Conservation (phyloP, 2,888 invertebrate genomes). For the Siphlonurus alternatus region DNA sequence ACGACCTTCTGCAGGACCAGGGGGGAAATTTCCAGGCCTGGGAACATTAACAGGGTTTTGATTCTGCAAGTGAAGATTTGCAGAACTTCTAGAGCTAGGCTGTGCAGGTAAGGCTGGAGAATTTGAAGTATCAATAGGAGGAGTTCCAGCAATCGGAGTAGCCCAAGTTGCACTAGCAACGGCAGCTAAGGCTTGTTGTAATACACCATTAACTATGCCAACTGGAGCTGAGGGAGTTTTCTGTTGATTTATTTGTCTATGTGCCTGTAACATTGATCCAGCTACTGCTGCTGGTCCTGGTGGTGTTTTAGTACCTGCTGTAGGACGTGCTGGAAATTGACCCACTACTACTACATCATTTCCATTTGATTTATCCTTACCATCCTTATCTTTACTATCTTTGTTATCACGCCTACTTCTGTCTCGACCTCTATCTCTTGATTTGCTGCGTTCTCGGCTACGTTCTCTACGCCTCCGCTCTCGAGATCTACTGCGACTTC, state of each 20-base stretch:
- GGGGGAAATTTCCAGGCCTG: neutral
- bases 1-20: neutral
- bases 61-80: neutral
- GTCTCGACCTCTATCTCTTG: slow-evolving; percentile 6
- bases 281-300: neutral
- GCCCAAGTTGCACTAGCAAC: neutral
- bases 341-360: slow-evolving; percentile 10
- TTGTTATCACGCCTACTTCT: slow-evolving; percentile 5
- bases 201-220: neutral
- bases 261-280: too few relatives aligned
- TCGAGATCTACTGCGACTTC: slow-evolving; percentile 13
- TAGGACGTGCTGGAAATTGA: slow-evolving; percentile 6
- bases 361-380: neutral
- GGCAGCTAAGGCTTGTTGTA: neutral
- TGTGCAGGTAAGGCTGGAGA: neutral
- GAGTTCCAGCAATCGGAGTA: neutral
- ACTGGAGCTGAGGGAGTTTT: neutral
- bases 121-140: neutral
- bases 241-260: neutral
- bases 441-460: slow-evolving; percentile 8
- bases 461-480: slow-evolving; percentile 9
- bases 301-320: neutral
- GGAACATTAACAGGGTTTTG: neutral
- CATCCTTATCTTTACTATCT: neutral
- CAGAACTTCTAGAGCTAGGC: neutral